A percentile compares a stretch with the other conserved stretches of the same genome.
Evolutionary conservation across 2,113 vertebrate species (phyloP).

Genomic region (Nycticebus coucang): DNA sequence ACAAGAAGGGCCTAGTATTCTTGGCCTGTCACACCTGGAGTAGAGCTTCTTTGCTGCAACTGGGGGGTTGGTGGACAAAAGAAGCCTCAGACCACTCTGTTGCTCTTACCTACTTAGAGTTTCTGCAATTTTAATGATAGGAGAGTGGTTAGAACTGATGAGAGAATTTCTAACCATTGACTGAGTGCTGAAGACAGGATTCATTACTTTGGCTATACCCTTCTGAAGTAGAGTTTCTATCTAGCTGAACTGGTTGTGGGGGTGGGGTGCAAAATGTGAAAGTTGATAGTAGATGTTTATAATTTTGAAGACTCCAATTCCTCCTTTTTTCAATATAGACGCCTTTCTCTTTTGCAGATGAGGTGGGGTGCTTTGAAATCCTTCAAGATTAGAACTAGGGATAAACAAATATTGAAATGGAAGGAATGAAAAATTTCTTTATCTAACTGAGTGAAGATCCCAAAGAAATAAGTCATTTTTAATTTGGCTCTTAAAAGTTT

Average conservation of each 20-base stretch:
- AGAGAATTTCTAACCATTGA: not conserved
- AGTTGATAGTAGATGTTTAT: not conserved
- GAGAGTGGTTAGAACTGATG: not conserved
- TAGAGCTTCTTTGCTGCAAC: not conserved
- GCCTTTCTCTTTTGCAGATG: not conserved
- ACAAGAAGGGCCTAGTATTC: not conserved
- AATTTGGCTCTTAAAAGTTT: not conserved
- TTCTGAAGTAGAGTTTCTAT: not conserved
- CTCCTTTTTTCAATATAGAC: not conserved
- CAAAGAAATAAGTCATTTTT: not conserved
- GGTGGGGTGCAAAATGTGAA: not conserved
- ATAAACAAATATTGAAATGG: not conserved
- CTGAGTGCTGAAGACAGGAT: not conserved
- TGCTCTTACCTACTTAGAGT: not conserved
- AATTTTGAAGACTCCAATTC: not conserved
- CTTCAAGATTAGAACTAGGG: not conserved
- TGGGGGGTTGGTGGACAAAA: not conserved
- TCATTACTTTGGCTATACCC: not conserved
- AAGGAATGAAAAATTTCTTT: not conserved
- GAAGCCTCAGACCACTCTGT: too few relatives aligned
- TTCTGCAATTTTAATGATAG: not conserved
- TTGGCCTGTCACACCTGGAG: not conserved
- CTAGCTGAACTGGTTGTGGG: not conserved
- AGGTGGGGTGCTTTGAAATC: not conserved
- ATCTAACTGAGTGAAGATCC: not conserved